phyloP scores from a whole-genome alignment of 2,113 vertebrate species.

The Anthoscopus minutus region DNA sequence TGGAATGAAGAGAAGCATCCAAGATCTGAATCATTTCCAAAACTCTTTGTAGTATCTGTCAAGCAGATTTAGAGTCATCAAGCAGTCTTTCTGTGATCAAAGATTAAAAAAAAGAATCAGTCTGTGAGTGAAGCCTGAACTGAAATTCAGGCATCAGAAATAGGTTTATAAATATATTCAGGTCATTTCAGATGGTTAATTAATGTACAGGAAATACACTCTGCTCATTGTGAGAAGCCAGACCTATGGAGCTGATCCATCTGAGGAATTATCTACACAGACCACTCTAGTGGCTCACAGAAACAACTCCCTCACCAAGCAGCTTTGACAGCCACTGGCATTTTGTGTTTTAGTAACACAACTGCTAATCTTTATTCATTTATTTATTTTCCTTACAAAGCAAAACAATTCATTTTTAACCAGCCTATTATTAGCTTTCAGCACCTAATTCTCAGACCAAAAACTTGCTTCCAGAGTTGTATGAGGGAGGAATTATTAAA shows the following conservation, averaged over 20 bases:
- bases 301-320: neutral
- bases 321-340: neutral
- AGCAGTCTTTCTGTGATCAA: neutral
- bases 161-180: neutral
- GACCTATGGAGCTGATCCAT: neutral
- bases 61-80: neutral
- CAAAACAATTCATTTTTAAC: neutral
- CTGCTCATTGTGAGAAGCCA: neutral
- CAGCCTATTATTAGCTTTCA: neutral
- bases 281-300: neutral
- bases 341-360: neutral
- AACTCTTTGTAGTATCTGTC: neutral
- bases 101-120: neutral
- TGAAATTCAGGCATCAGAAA: neutral
- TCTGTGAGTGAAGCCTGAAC: neutral
- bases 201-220: neutral
- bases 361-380: neutral
- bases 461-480: neutral
- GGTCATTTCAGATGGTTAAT: neutral
- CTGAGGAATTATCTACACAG: neutral
- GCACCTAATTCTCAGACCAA: neutral
- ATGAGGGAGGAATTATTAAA: neutral
- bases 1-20: neutral
- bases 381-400: neutral
- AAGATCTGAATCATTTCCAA: neutral